Conservation (phyloP, 2,797 vertebrate genomes). For the Morus bassanus region DNA sequence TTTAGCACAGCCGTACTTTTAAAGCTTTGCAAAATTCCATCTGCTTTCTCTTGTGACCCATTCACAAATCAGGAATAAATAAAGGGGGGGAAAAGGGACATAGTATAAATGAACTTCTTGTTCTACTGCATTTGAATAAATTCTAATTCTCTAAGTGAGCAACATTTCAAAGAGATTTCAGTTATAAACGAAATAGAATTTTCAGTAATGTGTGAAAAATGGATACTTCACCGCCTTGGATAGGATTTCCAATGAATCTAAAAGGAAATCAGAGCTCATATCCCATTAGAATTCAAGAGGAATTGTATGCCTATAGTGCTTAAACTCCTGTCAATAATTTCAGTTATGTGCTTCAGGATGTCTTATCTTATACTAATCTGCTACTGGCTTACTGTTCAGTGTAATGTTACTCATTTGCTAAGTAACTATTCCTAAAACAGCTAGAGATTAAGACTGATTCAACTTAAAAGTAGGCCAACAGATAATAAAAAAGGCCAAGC, state of each 20-base stretch:
- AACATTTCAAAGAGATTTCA: neutral
- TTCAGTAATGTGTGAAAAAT: neutral
- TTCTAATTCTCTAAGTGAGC: neutral
- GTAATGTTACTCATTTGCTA: neutral
- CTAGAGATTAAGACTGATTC: neutral
- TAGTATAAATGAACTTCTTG: neutral
- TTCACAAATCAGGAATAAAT: neutral
- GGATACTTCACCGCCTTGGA: neutral
- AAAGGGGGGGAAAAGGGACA: neutral
- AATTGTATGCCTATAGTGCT: neutral
- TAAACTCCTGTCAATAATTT: neutral
- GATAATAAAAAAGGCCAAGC: slow-evolving; percentile 23
- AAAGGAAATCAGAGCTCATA: neutral
- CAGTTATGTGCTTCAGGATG: neutral
- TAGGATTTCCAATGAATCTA: neutral
- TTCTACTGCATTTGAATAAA: neutral
- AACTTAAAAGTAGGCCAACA: neutral
- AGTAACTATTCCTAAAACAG: neutral
- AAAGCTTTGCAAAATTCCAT: slow-evolving; percentile 11
- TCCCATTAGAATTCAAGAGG: neutral
- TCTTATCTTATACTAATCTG: neutral
- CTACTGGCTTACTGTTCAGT: neutral
- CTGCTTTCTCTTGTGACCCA: slow-evolving; percentile 21
- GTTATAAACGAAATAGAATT: neutral
- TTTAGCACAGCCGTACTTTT: neutral